Evolutionary conservation across 2,113 vertebrate species (phyloP).

Genomic region (Bos javanicus): DNA sequence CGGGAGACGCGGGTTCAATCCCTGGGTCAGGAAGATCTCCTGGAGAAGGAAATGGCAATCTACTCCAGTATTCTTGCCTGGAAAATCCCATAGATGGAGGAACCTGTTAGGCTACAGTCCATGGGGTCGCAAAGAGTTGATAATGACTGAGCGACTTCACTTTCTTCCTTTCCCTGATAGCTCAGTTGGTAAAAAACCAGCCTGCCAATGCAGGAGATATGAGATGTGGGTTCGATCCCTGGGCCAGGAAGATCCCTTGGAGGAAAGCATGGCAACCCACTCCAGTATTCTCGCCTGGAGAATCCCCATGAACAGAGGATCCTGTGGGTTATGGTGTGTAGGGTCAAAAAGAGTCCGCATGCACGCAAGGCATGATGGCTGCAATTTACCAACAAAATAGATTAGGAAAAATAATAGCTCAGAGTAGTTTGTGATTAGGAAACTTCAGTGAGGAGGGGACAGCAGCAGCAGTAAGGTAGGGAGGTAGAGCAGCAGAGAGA

Average conservation of each 20-base stretch:
- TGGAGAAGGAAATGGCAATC: not conserved
- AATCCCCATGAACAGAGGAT: not conserved
- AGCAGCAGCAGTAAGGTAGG: not conserved
- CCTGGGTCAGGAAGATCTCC: not conserved
- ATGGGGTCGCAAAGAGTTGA: not conserved
- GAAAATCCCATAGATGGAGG: not conserved
- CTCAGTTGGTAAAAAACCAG: not conserved
- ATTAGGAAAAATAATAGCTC: not conserved
- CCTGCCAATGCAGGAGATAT: not conserved
- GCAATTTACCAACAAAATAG: not conserved
- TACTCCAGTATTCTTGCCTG: not conserved
- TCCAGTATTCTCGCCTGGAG: not conserved
- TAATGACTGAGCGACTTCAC: not conserved
- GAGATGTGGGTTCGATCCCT: not conserved
- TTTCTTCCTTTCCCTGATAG: not conserved
- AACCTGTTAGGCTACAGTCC: not conserved
- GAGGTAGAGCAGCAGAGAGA: not conserved
- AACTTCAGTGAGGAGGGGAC: fast-evolving
- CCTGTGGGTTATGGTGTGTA: not conserved
- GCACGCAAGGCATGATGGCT: not conserved
- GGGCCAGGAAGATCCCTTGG: not conserved
- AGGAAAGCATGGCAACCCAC: not conserved
- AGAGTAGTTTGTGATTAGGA: not conserved
- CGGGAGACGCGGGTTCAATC: fast-evolving
- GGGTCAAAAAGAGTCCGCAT: not conserved